Evolutionary conservation across 2,888 invertebrate genomes (phyloP).

Genomic region (Seladonia tumulorum): DNA sequence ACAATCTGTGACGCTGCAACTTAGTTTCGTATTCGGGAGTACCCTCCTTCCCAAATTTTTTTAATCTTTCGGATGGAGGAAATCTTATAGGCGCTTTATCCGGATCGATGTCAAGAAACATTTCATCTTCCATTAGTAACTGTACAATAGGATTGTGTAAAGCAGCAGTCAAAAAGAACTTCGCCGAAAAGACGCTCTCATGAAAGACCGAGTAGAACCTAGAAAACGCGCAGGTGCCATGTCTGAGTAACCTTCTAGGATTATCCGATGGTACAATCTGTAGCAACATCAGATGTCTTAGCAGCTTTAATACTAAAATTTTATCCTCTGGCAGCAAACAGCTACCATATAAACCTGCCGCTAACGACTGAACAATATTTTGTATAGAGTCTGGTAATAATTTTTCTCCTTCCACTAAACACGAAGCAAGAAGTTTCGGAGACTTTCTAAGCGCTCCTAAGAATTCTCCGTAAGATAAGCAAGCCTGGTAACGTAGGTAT

Average conservation of each 20-base stretch:
- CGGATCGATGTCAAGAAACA: slow-evolving; percentile 96
- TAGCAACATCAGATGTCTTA: slow-evolving; percentile 89
- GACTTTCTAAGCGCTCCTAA: slow-evolving; percentile 89
- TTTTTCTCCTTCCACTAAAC: slow-evolving; percentile 89
- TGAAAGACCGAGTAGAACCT: slow-evolving; percentile 94
- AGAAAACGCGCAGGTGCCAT: slow-evolving; percentile 94
- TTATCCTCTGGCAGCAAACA: slow-evolving; percentile 91
- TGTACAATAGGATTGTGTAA: slow-evolving; percentile 96
- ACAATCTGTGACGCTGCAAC: slow-evolving; percentile 91
- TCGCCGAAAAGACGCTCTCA: slow-evolving; percentile 95
- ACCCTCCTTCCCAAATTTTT: slow-evolving; percentile 92
- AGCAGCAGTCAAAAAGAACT: slow-evolving; percentile 96
- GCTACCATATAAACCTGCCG: slow-evolving; percentile 90
- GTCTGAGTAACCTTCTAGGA: slow-evolving; percentile 91
- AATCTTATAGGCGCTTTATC: slow-evolving; percentile 91
- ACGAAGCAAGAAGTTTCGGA: slow-evolving; percentile 89
- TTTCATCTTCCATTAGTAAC: slow-evolving; percentile 95
- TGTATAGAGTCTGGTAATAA: slow-evolving; percentile 84
- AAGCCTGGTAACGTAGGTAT: slow-evolving; percentile 92
- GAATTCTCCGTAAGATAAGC: slow-evolving; percentile 88
- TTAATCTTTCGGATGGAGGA: slow-evolving; percentile 85
- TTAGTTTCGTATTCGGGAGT: slow-evolving; percentile 90
- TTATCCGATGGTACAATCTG: slow-evolving; percentile 90
- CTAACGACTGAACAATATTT: slow-evolving; percentile 86
- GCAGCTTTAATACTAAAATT: slow-evolving; percentile 87